phyloP scores from a whole-genome alignment of 2,888 invertebrate species.

The Teleogryllus oceanicus region DNA sequence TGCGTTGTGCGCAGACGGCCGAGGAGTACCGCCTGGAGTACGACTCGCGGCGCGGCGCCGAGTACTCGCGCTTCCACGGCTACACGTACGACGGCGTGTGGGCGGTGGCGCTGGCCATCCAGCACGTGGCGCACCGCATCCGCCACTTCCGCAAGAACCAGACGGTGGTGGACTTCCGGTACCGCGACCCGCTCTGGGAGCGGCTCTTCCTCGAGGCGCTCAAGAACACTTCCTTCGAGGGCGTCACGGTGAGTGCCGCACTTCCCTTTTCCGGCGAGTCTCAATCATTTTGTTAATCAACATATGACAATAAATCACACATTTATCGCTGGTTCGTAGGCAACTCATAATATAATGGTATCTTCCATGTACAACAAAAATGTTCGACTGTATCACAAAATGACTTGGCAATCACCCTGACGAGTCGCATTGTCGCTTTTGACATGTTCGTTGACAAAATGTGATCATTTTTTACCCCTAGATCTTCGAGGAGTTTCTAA shows the following conservation, averaged over 20 bases:
- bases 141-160: constrained; percentile 68
- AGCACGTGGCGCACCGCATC: constrained; percentile 77
- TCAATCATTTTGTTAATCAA: not conserved
- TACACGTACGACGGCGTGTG: constrained; percentile 99
- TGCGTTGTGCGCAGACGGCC: constrained; percentile 65
- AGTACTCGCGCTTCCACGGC: constrained; percentile 93
- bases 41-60: constrained; percentile 70
- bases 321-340: no score
- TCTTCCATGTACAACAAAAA: no score
- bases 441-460: no score
- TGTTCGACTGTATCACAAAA: no score
- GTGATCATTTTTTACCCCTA: no score
- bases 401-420: no score
- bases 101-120: constrained; percentile 94
- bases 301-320: no score
- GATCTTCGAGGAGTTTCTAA: no score
- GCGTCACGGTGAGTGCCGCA: constrained; percentile 67
- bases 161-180: constrained; percentile 77
- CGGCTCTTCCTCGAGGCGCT: constrained; percentile 80
- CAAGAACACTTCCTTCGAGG: constrained; percentile 89
- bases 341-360: no score
- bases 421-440: no score
- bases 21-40: constrained; percentile 84
- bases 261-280: not conserved
- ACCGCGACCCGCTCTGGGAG: constrained; percentile 84